Conservation (phyloP, 1,140 invertebrate genomes). For the Coelopa frigida region DNA sequence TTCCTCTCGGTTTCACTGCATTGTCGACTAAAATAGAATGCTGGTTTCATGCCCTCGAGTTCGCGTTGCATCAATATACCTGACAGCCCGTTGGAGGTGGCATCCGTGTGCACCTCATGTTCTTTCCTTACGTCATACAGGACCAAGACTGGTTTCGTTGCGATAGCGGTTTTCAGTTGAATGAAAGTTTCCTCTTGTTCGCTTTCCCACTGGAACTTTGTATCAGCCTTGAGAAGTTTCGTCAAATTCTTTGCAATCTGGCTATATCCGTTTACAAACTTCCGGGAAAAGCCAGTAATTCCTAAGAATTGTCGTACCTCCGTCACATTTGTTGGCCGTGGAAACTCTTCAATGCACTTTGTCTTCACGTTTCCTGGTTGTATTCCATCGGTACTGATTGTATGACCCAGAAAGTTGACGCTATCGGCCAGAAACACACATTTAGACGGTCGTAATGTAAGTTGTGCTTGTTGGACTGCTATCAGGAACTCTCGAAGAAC, state of each 20-base stretch:
- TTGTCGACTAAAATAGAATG: slow-evolving; percentile 5
- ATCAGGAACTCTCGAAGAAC: not conserved
- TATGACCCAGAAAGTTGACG: not conserved
- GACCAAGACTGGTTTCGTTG: no score
- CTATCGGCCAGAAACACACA: not conserved
- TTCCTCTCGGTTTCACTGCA: slow-evolving; percentile 1
- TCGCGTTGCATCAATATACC: not conserved
- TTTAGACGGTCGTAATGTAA: not conserved
- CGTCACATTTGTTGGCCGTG: not conserved
- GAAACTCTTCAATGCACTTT: not conserved
- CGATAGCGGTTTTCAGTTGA: no score
- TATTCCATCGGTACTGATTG: not conserved
- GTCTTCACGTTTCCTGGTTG: slow-evolving; percentile 1
- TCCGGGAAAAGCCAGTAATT: slow-evolving; percentile 1
- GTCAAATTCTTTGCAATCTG: not conserved
- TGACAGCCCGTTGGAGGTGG: not conserved
- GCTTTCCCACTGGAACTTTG: no score
- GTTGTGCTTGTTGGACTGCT: not conserved
- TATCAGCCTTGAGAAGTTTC: no score
- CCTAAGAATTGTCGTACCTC: not conserved
- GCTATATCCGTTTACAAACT: slow-evolving; percentile 4
- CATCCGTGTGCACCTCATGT: no score
- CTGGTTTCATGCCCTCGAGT: no score
- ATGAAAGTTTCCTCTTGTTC: no score
- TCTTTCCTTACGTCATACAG: no score